Percentiles rank a stretch among this genome's conserved stretches.
These are phyloP conservation scores for Drosophila neotestacea DNA, from an alignment of 2,888 invertebrate species.

Conservation along the genomic window DNA sequence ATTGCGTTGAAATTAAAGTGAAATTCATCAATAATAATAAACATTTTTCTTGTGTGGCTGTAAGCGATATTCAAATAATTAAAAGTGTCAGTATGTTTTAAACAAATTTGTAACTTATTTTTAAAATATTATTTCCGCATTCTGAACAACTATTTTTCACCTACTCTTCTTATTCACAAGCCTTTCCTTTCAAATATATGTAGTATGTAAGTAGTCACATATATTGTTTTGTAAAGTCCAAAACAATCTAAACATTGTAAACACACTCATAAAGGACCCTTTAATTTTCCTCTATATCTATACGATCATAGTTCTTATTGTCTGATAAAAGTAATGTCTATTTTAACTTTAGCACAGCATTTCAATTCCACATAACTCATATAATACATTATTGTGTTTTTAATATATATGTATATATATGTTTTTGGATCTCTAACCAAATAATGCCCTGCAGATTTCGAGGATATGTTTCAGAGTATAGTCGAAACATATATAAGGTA, in stretches of 20 bases:
- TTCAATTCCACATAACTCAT: neutral
- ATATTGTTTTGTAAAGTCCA: too few species aligned
- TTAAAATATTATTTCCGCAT: neutral
- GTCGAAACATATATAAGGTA: too few species aligned
- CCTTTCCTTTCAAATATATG: neutral
- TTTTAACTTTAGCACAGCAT: neutral
- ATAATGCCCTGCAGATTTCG: too few species aligned
- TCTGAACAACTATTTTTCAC: neutral
- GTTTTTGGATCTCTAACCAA: neutral
- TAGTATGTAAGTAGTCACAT: neutral
- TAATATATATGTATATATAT: neutral
- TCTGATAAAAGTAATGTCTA: neutral
- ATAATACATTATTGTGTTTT: neutral
- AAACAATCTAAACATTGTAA: too few species aligned
- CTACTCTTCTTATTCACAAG: neutral
- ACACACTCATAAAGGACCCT: neutral
- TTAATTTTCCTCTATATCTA: neutral
- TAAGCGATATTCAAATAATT: slow-evolving; percentile 14
- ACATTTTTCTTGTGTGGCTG: slow-evolving; percentile 13
- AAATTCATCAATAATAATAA: slow-evolving; percentile 28
- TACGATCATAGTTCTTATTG: neutral
- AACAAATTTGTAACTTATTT: neutral
- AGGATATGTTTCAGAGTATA: too few species aligned
- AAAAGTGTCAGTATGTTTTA: slow-evolving; percentile 30
- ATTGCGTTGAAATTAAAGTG: slow-evolving; percentile 28